Base-by-base conservation (phyloP, 2,113 vertebrate genomes). In the Emydocephalus ijimae region DNA sequence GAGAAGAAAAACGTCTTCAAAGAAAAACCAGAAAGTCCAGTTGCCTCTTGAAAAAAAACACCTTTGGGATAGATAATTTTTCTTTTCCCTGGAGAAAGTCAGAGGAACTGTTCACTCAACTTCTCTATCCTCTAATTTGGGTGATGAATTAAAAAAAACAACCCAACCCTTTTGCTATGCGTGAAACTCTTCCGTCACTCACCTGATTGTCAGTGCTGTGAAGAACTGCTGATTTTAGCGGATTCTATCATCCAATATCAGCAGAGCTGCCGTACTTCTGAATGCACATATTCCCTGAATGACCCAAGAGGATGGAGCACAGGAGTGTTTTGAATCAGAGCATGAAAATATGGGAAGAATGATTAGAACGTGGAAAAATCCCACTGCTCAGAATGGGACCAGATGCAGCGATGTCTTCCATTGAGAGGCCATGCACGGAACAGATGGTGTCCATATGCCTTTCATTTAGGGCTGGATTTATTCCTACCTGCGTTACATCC, bases 361-460 rank as follows among this genome's bases (percentile, higher is more conserved):
- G 91, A 88, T 12, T 26, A 87, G 91, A 92, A 92, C 15, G 45
- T 50, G 39, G 86, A 64, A 88, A 59, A 69, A 92, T 92, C 86
- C 86, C 48, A 26, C 34, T 23, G 3, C 34, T 23, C 57, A 69
- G 86, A 88, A 69, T 3, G 48, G n/a, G 86, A 88, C 86, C 91
- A 92, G 91, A 88, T 88, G 91, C 6, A 15, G 23, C 24, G 4
- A 52, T 24, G 29, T 88, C 86, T 92, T 29, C 34, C 86, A 18
- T 69, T 3, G 5, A 92, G 91, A 54, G 69, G 7, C 18, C 85
- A 34, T 34, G 91, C 21, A 2, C 24, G 21, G 43, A 23, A 3
- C 48, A 88, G 57, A 88, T 92, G 86, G 57, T 34, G n/a, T 29
- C 39, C 21, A 20, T 39, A 43, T 69, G 86, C 23, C 91, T 92